phyloP scores from a whole-genome alignment of 2,888 invertebrate genomes.

The Plusia festucae region DNA sequence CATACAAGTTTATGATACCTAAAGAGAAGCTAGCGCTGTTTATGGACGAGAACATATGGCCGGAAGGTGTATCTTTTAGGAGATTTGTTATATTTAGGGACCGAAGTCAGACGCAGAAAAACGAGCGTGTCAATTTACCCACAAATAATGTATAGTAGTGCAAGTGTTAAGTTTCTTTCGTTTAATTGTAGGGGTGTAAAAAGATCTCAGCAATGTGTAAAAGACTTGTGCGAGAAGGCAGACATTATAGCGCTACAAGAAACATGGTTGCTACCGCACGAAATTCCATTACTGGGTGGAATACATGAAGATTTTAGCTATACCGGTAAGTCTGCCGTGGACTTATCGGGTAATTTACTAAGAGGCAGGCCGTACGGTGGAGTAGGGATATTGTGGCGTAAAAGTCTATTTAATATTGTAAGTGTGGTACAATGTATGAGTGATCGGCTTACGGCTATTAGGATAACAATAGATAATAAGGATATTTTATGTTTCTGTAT shows the following conservation, averaged over 20 bases:
- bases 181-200: constrained; percentile 12
- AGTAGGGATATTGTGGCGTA: constrained; percentile 8
- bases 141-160: not conserved
- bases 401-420: constrained; percentile 8
- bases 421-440: constrained; percentile 3
- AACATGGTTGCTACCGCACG: not conserved
- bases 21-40: not conserved
- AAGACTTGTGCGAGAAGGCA: not conserved
- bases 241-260: not conserved
- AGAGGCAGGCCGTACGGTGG: constrained; percentile 12
- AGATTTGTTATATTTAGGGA: constrained; percentile 2
- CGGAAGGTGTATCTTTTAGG: no score
- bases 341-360: not conserved
- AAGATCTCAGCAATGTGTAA: constrained; percentile 9
- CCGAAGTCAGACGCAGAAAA: constrained; percentile 2
- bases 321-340: constrained; percentile 13
- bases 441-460: constrained; percentile 9
- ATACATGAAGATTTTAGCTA: constrained; percentile 13
- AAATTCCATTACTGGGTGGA: constrained; percentile 6
- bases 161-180: constrained; percentile 13
- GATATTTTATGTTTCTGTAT: constrained; percentile 7
- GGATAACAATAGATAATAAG: not conserved
- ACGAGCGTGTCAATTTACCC: constrained; percentile 1
- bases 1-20: not conserved
- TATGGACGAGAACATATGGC: not conserved